Percentiles rank a stretch among this genome's conserved stretches.
Evolutionary conservation across 2,797 vertebrate species (phyloP).

Genomic region (Pseudotriccus pelzelni): DNA sequence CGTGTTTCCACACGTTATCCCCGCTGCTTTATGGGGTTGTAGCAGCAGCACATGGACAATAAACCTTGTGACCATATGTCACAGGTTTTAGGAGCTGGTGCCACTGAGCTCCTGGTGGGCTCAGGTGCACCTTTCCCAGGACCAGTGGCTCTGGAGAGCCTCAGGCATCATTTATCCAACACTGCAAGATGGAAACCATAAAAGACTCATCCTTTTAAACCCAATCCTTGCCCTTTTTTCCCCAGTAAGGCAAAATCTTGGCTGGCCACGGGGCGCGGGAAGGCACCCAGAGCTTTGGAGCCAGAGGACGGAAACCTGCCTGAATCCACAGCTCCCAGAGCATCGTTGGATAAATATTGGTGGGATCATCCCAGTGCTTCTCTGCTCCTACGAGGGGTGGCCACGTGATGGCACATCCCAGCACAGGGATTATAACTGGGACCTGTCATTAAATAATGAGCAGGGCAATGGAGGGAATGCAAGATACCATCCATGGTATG

Average conservation of each 20-base stretch:
- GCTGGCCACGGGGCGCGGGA: background rate
- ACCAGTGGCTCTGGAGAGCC: background rate
- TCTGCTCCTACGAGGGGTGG: background rate
- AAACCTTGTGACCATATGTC: background rate
- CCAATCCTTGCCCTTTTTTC: background rate
- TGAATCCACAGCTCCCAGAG: background rate
- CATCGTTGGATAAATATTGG: background rate
- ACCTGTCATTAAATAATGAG: background rate
- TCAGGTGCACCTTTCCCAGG: background rate
- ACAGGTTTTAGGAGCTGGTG: background rate
- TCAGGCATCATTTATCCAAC: background rate
- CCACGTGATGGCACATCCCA: background rate
- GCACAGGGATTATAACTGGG: background rate
- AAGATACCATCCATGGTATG: background rate
- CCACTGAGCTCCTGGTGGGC: accelerated
- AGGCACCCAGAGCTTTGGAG: background rate
- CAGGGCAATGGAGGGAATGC: background rate
- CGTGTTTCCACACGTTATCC: background rate
- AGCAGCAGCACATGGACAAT: background rate
- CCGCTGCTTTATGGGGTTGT: background rate
- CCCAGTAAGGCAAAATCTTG: background rate
- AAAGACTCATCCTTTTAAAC: background rate
- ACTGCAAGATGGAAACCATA: background rate
- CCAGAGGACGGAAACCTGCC: background rate
- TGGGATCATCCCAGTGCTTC: background rate